These are phyloP conservation scores for Platycheirus rosarum DNA, from an alignment of 2,888 invertebrate genomes.

Conservation along the genomic window DNA sequence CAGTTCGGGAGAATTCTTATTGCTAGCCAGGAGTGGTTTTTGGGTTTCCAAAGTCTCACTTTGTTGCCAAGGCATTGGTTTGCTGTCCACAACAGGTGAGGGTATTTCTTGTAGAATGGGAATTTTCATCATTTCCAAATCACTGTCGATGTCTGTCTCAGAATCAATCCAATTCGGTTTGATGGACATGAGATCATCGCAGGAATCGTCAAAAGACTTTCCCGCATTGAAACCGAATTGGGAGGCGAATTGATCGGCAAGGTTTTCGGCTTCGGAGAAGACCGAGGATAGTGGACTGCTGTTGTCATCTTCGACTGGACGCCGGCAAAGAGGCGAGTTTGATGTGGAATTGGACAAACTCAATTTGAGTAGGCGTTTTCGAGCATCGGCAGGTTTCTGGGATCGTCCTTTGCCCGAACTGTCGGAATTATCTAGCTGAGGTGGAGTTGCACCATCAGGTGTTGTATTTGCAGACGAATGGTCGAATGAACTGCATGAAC, in stretches of 20 bases:
- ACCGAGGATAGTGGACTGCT: slow-evolving; percentile 68
- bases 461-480: slow-evolving; percentile 58
- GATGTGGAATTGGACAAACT: slow-evolving; percentile 76
- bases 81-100: slow-evolving; percentile 59
- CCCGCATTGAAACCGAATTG: slow-evolving; percentile 69
- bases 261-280: slow-evolving; percentile 72
- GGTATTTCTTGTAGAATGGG: slow-evolving; percentile 76
- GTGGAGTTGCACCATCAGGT: slow-evolving; percentile 56
- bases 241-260: slow-evolving; percentile 72
- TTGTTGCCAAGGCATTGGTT: slow-evolving; percentile 23
- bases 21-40: not conserved
- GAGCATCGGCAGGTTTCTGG: slow-evolving; percentile 76
- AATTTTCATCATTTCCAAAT: slow-evolving; percentile 77
- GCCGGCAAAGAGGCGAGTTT: slow-evolving; percentile 74
- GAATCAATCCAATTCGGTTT: slow-evolving; percentile 75
- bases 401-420: slow-evolving; percentile 85
- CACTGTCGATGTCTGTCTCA: slow-evolving; percentile 76
- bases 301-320: slow-evolving; percentile 37
- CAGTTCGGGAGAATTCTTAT: slow-evolving; percentile 48
- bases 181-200: slow-evolving; percentile 75
- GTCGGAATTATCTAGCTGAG: slow-evolving; percentile 63
- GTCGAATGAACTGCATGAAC: slow-evolving; percentile 56
- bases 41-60: not conserved
- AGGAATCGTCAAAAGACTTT: slow-evolving; percentile 75
- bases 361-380: slow-evolving; percentile 76